Percentiles rank a stretch among this genome's conserved stretches.
Evolutionary conservation across 1,140 invertebrate species (phyloP).

Genomic region (Galendromus occidentalis): DNA sequence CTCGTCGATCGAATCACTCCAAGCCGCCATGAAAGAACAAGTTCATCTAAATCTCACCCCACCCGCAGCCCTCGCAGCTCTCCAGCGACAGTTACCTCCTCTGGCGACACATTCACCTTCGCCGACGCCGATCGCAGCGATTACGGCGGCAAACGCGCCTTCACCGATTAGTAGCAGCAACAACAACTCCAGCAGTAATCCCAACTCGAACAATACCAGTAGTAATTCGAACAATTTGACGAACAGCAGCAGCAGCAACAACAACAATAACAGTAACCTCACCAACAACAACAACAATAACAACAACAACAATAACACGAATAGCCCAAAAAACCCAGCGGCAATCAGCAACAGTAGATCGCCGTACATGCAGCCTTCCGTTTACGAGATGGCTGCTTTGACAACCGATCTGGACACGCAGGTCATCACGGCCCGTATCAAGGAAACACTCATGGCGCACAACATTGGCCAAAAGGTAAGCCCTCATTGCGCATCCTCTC

Average conservation of each 20-base stretch:
- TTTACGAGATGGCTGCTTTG: constrained; percentile 87
- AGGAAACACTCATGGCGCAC: constrained; percentile 82
- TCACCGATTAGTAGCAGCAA: constrained; percentile 9
- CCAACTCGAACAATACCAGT: not conserved
- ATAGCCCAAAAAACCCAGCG: not conserved
- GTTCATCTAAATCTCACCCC: constrained; percentile 7
- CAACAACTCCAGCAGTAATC: constrained; percentile 11
- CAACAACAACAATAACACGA: not conserved
- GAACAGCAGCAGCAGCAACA: constrained; percentile 12
- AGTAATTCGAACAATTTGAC: not conserved
- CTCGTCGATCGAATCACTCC: constrained; percentile 12
- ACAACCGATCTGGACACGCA: constrained; percentile 91
- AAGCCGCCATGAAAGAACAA: constrained; percentile 15
- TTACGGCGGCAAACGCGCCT: not conserved
- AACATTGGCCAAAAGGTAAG: constrained; percentile 86
- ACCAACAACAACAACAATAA: not conserved
- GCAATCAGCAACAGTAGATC: constrained; percentile 12
- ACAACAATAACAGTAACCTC: not conserved
- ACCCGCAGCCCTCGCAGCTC: constrained; percentile 7
- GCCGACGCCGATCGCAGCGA: constrained; percentile 1
- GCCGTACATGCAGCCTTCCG: constrained; percentile 33
- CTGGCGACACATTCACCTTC: constrained; percentile 8
- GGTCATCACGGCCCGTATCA: constrained; percentile 86
- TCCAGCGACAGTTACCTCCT: constrained; percentile 11
- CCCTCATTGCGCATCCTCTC: too few species aligned